Base-by-base conservation (phyloP, 2,113 vertebrate species). In the Aythya baeri region DNA sequence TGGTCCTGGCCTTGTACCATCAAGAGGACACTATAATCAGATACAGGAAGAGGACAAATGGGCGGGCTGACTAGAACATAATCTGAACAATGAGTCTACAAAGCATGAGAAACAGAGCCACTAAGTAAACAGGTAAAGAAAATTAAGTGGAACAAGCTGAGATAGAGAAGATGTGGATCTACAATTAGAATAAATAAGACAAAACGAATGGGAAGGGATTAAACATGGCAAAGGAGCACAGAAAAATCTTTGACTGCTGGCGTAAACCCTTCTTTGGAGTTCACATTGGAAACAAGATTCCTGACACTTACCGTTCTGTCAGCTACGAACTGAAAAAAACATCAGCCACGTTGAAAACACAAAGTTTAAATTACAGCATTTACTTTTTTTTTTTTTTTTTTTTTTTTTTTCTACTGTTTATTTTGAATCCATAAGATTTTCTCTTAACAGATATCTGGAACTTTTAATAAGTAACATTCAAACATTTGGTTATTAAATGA, bases 391-490 rank as follows among this genome's bases (percentile, higher is more conserved):
- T 41, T 41, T 41, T 41, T 41, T 41, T 41, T 41, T 41, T 38
- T 38, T 38, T 38, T 38, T 38, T 38, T 38, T 38, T 38, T 38
- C n/a, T 61, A 50, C 78, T 89, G 83, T 65, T 96, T 91, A 63
- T 77, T 94, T 93, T 79, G 90, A 86, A 96, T 78, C 34, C 18
- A 5, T 36, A 93, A 72, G 44, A 89, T 80, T 76, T 88, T 58
- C 73, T 82, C 41, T 36, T 55, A 82, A 70, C 34, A 77, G 84
- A 55, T 80, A 93, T 32, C 36, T 62, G 38, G 38, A 83, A 88
- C 20, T 80, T 84, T 83, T 67, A 57, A 88, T 61, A 79, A 77
- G 36, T 77, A 84, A 85, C 58, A 79, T 91, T 83, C 29, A 68
- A 68, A 29, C 55, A 17, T 81, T 67, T 93, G 26, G 16, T 59